A percentile compares a stretch with the other conserved stretches of the same genome.
phyloP scores from a whole-genome alignment of 1,140 invertebrate species.

The Gryllus bimaculatus region DNA sequence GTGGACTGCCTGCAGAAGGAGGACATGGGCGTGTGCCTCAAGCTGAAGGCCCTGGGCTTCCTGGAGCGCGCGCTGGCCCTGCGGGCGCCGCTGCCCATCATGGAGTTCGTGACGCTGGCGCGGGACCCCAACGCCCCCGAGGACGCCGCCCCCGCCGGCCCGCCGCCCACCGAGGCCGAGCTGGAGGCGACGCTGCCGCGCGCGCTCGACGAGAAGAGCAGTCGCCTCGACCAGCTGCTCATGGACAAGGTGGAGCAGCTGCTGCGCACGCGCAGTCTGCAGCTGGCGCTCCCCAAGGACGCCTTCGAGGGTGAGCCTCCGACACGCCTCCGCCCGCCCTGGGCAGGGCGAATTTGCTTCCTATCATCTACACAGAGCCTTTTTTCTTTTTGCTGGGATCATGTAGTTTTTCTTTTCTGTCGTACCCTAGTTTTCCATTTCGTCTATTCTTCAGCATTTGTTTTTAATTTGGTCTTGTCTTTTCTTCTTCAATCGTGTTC shows the following conservation, averaged over 20 bases:
- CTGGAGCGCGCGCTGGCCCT: conserved; percentile 15
- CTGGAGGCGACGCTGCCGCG: conserved; percentile 59
- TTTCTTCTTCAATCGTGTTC: too few species aligned
- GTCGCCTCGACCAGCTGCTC: conserved; percentile 61
- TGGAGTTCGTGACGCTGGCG: conserved; percentile 14
- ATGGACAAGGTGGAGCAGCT: conserved; percentile 60
- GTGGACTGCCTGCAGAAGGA: conserved; percentile 16
- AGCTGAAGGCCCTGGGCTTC: conserved; percentile 23
- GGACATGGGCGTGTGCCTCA: conserved; percentile 19
- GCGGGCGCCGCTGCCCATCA: conserved; percentile 6
- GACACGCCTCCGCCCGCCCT: too few species aligned
- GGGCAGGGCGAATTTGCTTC: too few species aligned
- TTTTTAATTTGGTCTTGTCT: too few species aligned
- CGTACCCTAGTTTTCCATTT: too few species aligned
- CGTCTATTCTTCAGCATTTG: too few species aligned
- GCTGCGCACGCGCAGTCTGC: conserved; percentile 63
- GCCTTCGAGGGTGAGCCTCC: conserved; percentile 28
- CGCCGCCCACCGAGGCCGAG: conserved; percentile 39
- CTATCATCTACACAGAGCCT: too few species aligned
- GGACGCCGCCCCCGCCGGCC: too few species aligned
- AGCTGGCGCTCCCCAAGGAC: conserved; percentile 57
- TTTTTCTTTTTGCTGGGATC: too few species aligned
- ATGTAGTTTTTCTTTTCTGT: too few species aligned
- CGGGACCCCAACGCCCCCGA: not conserved
- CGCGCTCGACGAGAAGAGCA: conserved; percentile 55